Evolutionary conservation across 2,113 vertebrate species (phyloP).

Genomic region (Solea solea): DNA sequence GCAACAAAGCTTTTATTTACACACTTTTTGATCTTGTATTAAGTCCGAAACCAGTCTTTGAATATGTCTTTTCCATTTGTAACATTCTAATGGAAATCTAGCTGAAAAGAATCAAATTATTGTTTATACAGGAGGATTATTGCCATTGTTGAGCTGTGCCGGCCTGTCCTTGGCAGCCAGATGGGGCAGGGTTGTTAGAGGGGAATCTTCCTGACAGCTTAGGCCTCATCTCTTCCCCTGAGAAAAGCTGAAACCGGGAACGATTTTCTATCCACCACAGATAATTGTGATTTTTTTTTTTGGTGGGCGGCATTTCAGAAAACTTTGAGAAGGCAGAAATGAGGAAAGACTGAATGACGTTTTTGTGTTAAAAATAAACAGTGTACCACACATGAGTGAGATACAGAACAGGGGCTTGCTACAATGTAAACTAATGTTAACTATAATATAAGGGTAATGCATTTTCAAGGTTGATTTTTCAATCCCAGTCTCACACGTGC

Average conservation of each 20-base stretch:
- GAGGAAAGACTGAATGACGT: not conserved
- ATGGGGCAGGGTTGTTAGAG: not conserved
- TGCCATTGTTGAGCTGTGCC: not conserved
- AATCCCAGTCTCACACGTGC: conserved; percentile 2
- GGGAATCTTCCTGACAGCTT: conserved; percentile 18
- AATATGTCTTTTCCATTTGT: no score
- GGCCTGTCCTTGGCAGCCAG: not conserved
- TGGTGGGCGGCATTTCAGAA: not conserved
- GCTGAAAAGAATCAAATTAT: no score
- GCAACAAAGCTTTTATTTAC: no score
- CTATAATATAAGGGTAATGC: conserved; percentile 12
- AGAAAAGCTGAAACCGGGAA: conserved; percentile 7
- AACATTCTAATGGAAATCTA: no score
- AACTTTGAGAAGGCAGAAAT: conserved; percentile 3
- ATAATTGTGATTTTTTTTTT: conserved; percentile 4
- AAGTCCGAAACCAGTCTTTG: no score
- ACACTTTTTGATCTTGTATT: no score
- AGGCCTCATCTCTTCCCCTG: conserved; percentile 13
- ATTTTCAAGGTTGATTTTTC: not conserved
- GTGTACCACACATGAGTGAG: not conserved
- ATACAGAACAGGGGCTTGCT: conserved; percentile 9
- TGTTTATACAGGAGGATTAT: not conserved
- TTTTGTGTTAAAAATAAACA: conserved; percentile 3
- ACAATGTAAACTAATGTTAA: conserved; percentile 5
- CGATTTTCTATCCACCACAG: not conserved